Evolutionary conservation across 2,797 vertebrate genomes (phyloP), one percentile per base, ranked within the genome.

Genomic region (Dallia pectoralis): DNA sequence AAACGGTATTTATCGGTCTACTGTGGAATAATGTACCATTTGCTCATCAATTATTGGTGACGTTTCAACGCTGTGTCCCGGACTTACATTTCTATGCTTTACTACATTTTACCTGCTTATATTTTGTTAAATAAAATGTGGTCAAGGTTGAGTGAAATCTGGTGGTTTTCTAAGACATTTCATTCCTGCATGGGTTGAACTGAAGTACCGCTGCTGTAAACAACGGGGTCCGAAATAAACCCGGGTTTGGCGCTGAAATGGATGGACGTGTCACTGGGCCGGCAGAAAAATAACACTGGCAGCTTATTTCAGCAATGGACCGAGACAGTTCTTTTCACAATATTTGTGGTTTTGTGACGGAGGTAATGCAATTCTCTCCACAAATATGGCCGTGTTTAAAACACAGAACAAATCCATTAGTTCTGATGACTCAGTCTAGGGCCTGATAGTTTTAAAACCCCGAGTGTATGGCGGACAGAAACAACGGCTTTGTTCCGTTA

Each of bases 51-150:
- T 90, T 83, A 90, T 87, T 90, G 90, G 87, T 90, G 84, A 87
- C 89, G 87, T 88, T 90, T 91, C 80, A 87, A 89, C 75, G 85
- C 84, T 91, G 89, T 93, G 90, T 92, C 88, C 90, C 86, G 89
- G 87, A 91, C 86, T 91, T 90, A 91, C 91, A 92, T 92, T 92
- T 92, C 84, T 92, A 91, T 93, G 91, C 90, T 93, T 92, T 92
- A 91, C 90, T 78, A 91, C 90, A 90, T 92, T 91, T 91, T 89
- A 92, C 90, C 91, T 93, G 93, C 93, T 92, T 93, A 86, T 92
- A 92, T 93, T 93, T 92, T 92, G 90, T 93, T 92, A 90, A 93
- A 93, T 94, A 92, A 93, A 94, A 86, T 92, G 89, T 93, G 91
- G 91, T 93, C 91, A 91, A 91, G 91, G 90, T 91, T 91, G 87